phyloP scores from a whole-genome alignment of 2,113 vertebrate species.

The Cygnus buccinator region DNA sequence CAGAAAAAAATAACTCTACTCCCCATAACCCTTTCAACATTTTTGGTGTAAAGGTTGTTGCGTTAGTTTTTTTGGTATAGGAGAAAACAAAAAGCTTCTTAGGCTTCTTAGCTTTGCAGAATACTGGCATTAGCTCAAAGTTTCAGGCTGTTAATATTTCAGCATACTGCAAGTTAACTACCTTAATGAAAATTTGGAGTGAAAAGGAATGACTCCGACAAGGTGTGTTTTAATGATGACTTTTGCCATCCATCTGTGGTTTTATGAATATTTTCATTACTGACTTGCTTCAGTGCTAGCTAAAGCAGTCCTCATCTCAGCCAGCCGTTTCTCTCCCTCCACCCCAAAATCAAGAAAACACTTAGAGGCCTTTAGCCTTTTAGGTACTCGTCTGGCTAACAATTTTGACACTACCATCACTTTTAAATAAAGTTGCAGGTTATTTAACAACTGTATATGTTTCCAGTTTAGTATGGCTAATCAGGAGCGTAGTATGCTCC shows the following conservation, averaged over 20 bases:
- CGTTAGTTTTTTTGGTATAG: not conserved
- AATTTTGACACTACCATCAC: not conserved
- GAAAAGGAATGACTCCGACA: not conserved
- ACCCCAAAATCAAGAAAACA: not conserved
- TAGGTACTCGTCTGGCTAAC: not conserved
- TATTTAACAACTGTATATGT: not conserved
- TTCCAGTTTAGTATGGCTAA: not conserved
- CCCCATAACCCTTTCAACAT: not conserved
- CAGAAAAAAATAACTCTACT: not conserved
- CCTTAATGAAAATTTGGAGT: not conserved
- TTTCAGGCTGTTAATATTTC: not conserved
- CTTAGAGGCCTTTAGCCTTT: not conserved
- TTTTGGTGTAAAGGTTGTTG: not conserved
- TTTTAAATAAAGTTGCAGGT: not conserved
- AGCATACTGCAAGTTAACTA: not conserved
- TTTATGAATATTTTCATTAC: not conserved
- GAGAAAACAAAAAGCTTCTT: not conserved
- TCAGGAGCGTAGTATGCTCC: fast-evolving
- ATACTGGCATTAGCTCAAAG: not conserved
- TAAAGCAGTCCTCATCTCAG: not conserved
- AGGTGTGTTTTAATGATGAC: not conserved
- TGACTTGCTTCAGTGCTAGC: not conserved
- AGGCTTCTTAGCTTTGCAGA: not conserved
- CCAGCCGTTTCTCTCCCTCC: not conserved
- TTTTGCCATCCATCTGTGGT: not conserved